These are phyloP conservation scores for Oxyscelio sp. DNA, from an alignment of 2,888 invertebrate genomes.

Conservation along the genomic window DNA sequence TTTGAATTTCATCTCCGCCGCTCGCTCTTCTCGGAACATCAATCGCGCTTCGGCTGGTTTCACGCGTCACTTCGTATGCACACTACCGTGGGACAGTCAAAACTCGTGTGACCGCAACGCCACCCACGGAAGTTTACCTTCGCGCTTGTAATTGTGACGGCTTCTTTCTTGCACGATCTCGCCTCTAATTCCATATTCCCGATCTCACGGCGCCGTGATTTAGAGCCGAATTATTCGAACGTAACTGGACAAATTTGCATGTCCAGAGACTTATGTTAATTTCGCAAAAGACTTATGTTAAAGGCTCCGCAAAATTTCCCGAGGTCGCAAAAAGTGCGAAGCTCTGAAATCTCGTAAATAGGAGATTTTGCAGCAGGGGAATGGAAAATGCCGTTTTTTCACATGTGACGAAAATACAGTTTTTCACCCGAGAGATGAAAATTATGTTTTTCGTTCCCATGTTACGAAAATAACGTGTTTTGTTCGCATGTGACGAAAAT, in stretches of 20 bases:
- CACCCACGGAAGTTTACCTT: conserved; percentile 63
- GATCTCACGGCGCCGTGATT: conserved; percentile 40
- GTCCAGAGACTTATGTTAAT: conserved; percentile 42
- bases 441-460: too few species aligned
- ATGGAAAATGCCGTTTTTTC: too few species aligned
- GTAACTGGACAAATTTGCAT: conserved; percentile 57
- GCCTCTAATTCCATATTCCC: conserved; percentile 27
- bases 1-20: too few species aligned
- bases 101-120: conserved; percentile 55
- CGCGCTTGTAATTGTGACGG: conserved; percentile 54
- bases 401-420: too few species aligned
- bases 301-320: too few species aligned
- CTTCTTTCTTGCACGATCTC: conserved; percentile 25
- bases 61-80: conserved; percentile 33
- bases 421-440: too few species aligned
- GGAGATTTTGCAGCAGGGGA: too few species aligned
- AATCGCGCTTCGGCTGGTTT: conserved; percentile 40
- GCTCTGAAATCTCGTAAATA: too few species aligned
- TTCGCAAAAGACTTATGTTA: too few species aligned
- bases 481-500: too few species aligned
- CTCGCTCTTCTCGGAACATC: neutral
- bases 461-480: too few species aligned
- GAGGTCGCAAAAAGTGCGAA: too few species aligned
- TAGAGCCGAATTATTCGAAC: conserved; percentile 50
- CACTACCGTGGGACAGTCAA: conserved; percentile 65